A percentile compares a stretch with the other conserved stretches of the same genome.
phyloP scores from a whole-genome alignment of 2,113 vertebrate species.

The Poeciliopsis turrubarensis region DNA sequence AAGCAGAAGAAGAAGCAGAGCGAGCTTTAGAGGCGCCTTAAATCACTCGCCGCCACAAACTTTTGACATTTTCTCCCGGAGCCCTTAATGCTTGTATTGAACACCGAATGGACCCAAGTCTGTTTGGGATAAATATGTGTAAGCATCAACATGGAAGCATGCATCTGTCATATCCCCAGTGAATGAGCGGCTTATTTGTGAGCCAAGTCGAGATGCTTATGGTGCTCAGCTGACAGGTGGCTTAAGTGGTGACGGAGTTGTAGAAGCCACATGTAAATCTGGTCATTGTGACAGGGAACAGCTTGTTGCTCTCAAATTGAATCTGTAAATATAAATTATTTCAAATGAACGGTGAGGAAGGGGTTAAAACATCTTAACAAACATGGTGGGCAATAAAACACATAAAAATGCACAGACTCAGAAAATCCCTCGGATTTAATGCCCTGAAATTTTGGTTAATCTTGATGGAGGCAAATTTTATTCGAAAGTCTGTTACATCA shows the following conservation, averaged over 20 bases:
- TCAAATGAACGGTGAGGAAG: background rate
- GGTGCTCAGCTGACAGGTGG: conserved; percentile 76
- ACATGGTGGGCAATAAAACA: background rate
- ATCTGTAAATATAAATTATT: conserved; percentile 9
- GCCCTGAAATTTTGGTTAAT: background rate
- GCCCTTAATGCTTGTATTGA: conserved; percentile 40
- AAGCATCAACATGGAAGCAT: conserved; percentile 63
- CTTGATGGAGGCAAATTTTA: background rate
- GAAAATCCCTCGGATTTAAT: background rate
- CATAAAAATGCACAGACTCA: background rate
- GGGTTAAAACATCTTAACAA: background rate
- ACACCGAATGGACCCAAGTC: conserved; percentile 27
- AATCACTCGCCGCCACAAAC: conserved; percentile 49
- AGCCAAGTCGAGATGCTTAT: conserved; percentile 62
- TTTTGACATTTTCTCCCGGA: conserved; percentile 25
- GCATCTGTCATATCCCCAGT: conserved; percentile 73
- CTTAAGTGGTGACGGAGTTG: conserved; percentile 63
- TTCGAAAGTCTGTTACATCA: too few species aligned
- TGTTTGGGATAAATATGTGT: conserved; percentile 37
- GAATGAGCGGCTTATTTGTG: conserved; percentile 58
- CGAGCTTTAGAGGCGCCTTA: conserved; percentile 45
- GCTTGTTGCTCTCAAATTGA: conserved; percentile 17
- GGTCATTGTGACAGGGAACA: conserved; percentile 17
- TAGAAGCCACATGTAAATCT: conserved; percentile 67
- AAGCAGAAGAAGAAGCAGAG: conserved; percentile 35